Base-by-base conservation (phyloP, 2,888 invertebrate species). In the Apodemia mormo region DNA sequence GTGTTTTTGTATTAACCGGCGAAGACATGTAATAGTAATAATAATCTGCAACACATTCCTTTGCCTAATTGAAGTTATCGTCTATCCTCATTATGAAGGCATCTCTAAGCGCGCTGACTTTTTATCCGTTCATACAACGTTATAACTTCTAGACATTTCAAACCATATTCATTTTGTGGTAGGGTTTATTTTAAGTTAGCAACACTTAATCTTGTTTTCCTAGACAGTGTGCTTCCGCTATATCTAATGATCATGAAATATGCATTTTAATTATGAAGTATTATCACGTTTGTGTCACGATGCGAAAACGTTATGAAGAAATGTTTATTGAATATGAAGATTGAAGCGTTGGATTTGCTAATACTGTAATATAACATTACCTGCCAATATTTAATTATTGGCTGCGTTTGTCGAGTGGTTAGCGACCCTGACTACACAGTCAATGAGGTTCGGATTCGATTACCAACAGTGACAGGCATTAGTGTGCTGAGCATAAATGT, bases 151-250 rank as follows among this genome's bases (percentile, higher is more conserved):
- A 61, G 33, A 1, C 14, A 61, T 30, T 66, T 49, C 33, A 29
- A 7, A 33, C 40, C 30, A 8, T 66, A 66, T 33, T 52, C 5
- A 5, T 33, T 66, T 33, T 7, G 29, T 30, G 1, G 0, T 52
- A 66, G 14, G 33, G 61, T 33, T 66, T 66, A 1, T 30, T 52
- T 12, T 68, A 12, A 14, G 3, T 43, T 12, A 30, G 45, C 30
- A 43, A n/a, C 30, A 3, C 56, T 5, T 43, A 30, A 58, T 58
- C 33, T 8, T 43, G n/a, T 58, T 40, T 58, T 58, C 67, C 67
- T 29, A 30, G 54, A 67, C 40, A 61, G 58, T 65, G 29, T 45
- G 68, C 65, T 68, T 68, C 68, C 68, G 68, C 65, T 3, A 29
- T 29, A n/a, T 43, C 66, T 66, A 66, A 66, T 58, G 67, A 61